Percentiles rank a stretch among this genome's conserved stretches.
phyloP scores from a whole-genome alignment of 2,888 invertebrate species.

The Melinaea marsaeus region DNA sequence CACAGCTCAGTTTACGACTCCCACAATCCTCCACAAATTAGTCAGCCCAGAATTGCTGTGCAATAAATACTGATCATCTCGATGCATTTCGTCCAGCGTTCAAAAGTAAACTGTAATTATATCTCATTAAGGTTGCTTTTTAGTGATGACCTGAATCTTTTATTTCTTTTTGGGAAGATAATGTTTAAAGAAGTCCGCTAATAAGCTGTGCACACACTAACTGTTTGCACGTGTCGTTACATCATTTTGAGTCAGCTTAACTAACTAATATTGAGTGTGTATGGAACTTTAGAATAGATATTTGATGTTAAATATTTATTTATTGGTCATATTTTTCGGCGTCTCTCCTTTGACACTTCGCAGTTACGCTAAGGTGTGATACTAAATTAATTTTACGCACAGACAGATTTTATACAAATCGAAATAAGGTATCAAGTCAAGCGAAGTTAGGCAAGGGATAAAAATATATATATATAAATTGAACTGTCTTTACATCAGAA shows the following conservation, averaged over 20 bases:
- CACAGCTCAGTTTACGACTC: conserved; percentile 55
- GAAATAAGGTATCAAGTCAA: too few species aligned
- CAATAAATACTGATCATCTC: conserved; percentile 70
- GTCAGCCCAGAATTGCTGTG: conserved; percentile 72
- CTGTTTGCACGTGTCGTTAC: conserved; percentile 71
- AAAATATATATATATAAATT: too few species aligned
- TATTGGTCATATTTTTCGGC: conserved; percentile 61
- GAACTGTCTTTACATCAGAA: too few species aligned
- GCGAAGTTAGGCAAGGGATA: too few species aligned
- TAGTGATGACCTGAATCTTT: conserved; percentile 5
- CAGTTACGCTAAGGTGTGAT: conserved; percentile 61
- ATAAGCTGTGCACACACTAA: conserved; percentile 66
- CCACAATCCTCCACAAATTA: conserved; percentile 74
- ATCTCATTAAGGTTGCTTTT: conserved; percentile 8
- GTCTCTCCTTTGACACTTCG: conserved; percentile 57
- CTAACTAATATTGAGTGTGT: conserved; percentile 72
- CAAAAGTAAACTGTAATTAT: conserved; percentile 14
- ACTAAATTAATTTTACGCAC: conserved; percentile 15
- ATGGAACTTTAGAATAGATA: conserved; percentile 66
- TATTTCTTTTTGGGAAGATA: conserved; percentile 33
- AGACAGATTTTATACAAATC: conserved; percentile 24
- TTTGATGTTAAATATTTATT: conserved; percentile 72
- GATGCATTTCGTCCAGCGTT: conserved; percentile 54
- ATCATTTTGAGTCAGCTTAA: conserved; percentile 71
- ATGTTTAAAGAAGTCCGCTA: conserved; percentile 65